Conservation (phyloP, 1,140 invertebrate genomes). For the Tyrophagus putrescentiae region DNA sequence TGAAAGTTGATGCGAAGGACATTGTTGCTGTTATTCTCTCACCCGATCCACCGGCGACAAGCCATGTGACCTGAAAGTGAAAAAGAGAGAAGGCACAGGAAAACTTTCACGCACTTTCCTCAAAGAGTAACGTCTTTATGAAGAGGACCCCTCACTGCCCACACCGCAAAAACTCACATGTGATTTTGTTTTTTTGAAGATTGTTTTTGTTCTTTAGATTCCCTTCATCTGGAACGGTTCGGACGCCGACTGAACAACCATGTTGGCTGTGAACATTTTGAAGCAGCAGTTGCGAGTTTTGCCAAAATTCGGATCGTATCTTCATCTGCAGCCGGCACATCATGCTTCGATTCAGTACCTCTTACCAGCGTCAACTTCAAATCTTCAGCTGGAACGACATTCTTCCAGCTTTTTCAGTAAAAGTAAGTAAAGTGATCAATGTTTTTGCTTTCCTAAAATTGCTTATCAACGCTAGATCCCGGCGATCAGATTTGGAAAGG, state of each 20-base stretch:
- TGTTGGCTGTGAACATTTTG: background rate
- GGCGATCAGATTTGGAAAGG: conserved; percentile 81
- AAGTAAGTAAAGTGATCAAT: background rate
- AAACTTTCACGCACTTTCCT: too few species aligned
- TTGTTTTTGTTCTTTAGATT: too few species aligned
- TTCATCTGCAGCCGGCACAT: background rate
- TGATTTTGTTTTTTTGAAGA: too few species aligned
- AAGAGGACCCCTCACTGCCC: too few species aligned
- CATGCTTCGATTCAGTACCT: background rate
- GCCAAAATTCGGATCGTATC: background rate
- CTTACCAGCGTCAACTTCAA: background rate
- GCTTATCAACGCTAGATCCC: conserved; percentile 46
- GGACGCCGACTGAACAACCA: too few species aligned
- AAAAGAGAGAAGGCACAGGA: too few species aligned
- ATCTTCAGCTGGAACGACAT: background rate
- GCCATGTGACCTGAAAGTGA: too few species aligned
- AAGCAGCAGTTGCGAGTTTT: background rate
- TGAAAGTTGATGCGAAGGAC: too few species aligned
- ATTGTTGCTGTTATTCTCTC: too few species aligned
- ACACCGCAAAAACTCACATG: too few species aligned
- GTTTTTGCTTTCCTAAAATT: background rate
- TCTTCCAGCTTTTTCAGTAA: background rate
- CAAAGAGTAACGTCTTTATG: too few species aligned
- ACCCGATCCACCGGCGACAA: too few species aligned
- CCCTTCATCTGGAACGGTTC: background rate